phyloP scores from a whole-genome alignment of 2,797 vertebrate species.

The Catharus ustulatus region DNA sequence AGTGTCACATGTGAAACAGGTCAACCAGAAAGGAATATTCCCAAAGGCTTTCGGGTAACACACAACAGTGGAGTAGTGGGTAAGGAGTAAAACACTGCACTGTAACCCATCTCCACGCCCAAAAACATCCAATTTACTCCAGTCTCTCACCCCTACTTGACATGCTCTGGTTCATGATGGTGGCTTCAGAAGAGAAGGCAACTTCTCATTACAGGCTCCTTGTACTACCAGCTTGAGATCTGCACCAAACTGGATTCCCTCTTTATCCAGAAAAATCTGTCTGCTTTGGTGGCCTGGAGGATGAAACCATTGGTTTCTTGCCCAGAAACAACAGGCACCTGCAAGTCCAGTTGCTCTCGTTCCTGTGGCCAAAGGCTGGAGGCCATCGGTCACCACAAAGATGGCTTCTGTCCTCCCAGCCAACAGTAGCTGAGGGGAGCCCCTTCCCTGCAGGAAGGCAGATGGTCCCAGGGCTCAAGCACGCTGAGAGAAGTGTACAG shows the following conservation, averaged over 20 bases:
- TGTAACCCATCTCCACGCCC: background rate
- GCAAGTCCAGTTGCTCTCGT: rapidly evolving
- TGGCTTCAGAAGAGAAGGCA: background rate
- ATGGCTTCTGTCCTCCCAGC: background rate
- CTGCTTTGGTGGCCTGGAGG: background rate
- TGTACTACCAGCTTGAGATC: background rate
- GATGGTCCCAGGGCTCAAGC: background rate
- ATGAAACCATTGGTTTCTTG: background rate
- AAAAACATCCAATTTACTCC: background rate
- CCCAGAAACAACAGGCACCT: constrained; percentile 8
- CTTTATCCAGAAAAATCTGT: background rate
- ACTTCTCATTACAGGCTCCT: background rate
- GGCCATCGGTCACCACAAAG: rapidly evolving
- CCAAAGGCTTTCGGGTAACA: background rate
- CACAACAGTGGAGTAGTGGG: background rate
- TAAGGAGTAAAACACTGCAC: background rate
- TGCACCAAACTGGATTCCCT: background rate
- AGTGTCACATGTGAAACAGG: rapidly evolving
- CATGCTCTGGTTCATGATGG: background rate
- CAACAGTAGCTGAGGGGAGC: background rate
- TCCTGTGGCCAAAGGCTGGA: background rate
- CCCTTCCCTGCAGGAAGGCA: rapidly evolving
- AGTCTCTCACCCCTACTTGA: rapidly evolving
- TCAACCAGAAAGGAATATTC: background rate
- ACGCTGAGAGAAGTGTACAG: rapidly evolving